Base-by-base conservation (phyloP, 37 sponge, comb jelly and placozoan genomes). In the Geodia barretti region DNA sequence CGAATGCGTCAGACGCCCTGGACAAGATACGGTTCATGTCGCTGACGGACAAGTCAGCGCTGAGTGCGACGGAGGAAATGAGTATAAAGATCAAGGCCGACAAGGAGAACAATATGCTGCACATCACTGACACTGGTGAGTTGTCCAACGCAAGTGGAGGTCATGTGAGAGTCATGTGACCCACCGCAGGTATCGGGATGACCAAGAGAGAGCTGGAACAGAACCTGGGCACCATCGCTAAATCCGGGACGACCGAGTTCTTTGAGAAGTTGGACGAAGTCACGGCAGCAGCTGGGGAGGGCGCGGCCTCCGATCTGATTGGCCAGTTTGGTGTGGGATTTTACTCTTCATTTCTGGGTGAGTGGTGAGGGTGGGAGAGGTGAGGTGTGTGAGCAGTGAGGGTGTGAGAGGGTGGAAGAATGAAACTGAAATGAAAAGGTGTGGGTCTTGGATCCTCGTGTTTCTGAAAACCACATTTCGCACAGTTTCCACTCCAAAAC, bases 301-400 rank as follows among this genome's bases (percentile, higher is more conserved):
- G n/a, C n/a, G 38, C 82, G 58, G 72, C 86, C 61, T 63, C 69
- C n/a, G 99, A 98, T 82, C 74, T 98, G 84, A 98, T 98, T 88
- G 99, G 99, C 41, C 99, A 98, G 73, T 98, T 98, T 89, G 99
- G 99, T 82, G 99, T 98, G n/a, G 99, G 99, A 24, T 98, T 98
- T 83, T 98, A 98, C 87, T 98, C 99, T 4, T 60, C 97, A 42
- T 98, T 98, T 91, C 88, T 98, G 60, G 97, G 94, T 93, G 67
- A 76, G 83, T 68, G n/a, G 21, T n/a, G n/a, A n/a, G n/a, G n/a
- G n/a, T n/a, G n/a, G n/a, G n/a, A n/a, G n/a, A n/a, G n/a, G n/a
- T n/a, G n/a, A n/a, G n/a, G n/a, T n/a, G n/a, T n/a, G n/a, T n/a
- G n/a, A n/a, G 21, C 21, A 60, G 21, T 21, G 21, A 60, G 8